Evolutionary conservation across 2,113 vertebrate genomes (phyloP).

Genomic region (Bubo bubo): DNA sequence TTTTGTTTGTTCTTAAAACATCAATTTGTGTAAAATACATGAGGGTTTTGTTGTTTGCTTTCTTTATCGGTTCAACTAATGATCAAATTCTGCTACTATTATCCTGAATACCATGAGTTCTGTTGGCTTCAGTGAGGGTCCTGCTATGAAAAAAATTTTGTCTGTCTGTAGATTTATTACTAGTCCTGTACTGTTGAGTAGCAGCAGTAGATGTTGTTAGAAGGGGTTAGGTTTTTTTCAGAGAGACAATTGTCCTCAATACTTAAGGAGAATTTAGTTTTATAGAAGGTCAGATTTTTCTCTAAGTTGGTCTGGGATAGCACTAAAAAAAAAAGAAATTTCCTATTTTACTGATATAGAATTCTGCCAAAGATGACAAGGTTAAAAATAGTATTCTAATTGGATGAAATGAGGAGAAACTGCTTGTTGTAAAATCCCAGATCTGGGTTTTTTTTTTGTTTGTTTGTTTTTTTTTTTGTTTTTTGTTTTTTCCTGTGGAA

Average conservation of each 20-base stretch:
- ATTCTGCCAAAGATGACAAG: not conserved
- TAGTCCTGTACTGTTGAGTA: not conserved
- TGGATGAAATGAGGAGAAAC: not conserved
- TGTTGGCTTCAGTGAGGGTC: not conserved
- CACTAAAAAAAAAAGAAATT: not conserved
- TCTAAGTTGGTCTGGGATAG: not conserved
- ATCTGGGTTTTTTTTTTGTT: no score
- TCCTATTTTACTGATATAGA: not conserved
- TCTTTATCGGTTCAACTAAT: not conserved
- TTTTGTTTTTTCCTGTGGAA: not conserved
- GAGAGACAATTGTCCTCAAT: not conserved
- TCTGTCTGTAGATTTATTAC: not conserved
- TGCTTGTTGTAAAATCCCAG: not conserved
- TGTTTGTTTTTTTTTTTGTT: not conserved
- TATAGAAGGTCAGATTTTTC: not conserved
- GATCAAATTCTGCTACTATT: not conserved
- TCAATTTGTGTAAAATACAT: not conserved
- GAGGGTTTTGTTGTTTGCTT: not conserved
- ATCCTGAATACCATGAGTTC: not conserved
- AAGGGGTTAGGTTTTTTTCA: not conserved
- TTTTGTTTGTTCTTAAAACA: not conserved
- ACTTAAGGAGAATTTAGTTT: not conserved
- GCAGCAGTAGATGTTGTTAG: not conserved
- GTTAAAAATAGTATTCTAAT: not conserved
- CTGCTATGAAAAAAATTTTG: not conserved